These are phyloP conservation scores for Orthonevra nobilis DNA, from an alignment of 2,888 invertebrate genomes.

Conservation along the genomic window DNA sequence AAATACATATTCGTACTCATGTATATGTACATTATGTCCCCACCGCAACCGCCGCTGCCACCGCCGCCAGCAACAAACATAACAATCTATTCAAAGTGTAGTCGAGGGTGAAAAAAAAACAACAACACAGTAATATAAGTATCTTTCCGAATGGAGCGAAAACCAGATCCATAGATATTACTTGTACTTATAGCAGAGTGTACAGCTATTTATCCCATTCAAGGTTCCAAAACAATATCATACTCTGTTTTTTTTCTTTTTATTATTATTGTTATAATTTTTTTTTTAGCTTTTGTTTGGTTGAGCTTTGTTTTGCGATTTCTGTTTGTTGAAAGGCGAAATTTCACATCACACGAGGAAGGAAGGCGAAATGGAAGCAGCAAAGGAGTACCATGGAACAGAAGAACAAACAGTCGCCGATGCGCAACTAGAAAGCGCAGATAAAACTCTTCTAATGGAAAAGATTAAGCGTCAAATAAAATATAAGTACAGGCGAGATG, in stretches of 20 bases:
- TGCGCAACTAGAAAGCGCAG: conserved; percentile 20
- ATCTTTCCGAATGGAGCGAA: conserved; percentile 24
- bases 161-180: conserved; percentile 49
- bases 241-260: conserved; percentile 11
- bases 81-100: conserved; percentile 27
- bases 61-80: background rate
- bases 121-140: conserved; percentile 14
- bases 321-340: conserved; percentile 33
- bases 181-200: conserved; percentile 39
- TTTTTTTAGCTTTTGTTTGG: conserved; percentile 3
- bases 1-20: no score
- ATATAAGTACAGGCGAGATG: conserved; percentile 51
- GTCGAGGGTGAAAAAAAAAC: conserved; percentile 12
- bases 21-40: no score
- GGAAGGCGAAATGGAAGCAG: conserved; percentile 37
- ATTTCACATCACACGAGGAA: conserved; percentile 9
- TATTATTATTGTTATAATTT: no score
- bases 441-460: conserved; percentile 64
- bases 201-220: conserved; percentile 62
- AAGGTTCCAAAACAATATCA: conserved; percentile 58
- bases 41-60: background rate
- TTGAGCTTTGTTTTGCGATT: conserved; percentile 27
- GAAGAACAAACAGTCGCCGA: background rate
- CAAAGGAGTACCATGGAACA: conserved; percentile 25
- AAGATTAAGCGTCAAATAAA: conserved; percentile 66